Evolutionary conservation across 2,888 invertebrate genomes (phyloP).

Genomic region (Geotrupes spiniger): DNA sequence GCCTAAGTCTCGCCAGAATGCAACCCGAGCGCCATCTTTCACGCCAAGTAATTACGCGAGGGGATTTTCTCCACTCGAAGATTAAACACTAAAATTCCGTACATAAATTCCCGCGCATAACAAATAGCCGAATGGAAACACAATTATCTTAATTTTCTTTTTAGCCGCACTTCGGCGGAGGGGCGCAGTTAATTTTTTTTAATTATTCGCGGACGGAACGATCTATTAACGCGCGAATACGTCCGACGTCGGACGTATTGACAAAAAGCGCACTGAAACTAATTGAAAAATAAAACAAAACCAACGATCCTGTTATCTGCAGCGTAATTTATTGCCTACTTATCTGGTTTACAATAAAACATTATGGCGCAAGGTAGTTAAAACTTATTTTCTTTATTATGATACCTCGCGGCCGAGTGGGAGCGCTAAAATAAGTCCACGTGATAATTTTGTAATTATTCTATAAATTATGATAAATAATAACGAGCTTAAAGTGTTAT

Average conservation of each 20-base stretch:
- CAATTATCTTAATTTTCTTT: slow-evolving; percentile 50
- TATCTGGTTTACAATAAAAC: slow-evolving; percentile 6
- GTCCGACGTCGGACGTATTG: slow-evolving; percentile 18
- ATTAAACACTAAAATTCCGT: slow-evolving; percentile 48
- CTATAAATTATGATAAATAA: slow-evolving; percentile 4
- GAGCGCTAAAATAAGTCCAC: slow-evolving; percentile 1
- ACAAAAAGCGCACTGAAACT: slow-evolving; percentile 19
- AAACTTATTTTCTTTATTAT: neutral
- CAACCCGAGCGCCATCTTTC: slow-evolving; percentile 44
- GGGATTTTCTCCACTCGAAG: slow-evolving; percentile 47
- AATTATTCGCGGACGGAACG: slow-evolving; percentile 29
- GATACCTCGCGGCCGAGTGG: slow-evolving; percentile 2
- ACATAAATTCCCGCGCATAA: slow-evolving; percentile 47
- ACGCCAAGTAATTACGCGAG: slow-evolving; percentile 47
- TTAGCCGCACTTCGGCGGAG: slow-evolving; percentile 32
- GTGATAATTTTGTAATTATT: slow-evolving; percentile 8
- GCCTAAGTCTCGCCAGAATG: slow-evolving; percentile 35
- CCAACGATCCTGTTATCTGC: slow-evolving; percentile 23
- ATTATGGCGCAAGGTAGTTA: slow-evolving; percentile 2
- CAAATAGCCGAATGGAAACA: slow-evolving; percentile 48
- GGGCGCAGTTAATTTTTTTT: slow-evolving; percentile 42
- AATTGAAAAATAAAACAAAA: slow-evolving; percentile 26
- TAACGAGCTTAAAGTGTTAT: slow-evolving; percentile 1
- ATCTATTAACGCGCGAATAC: slow-evolving; percentile 23
- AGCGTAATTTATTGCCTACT: slow-evolving; percentile 4